Evolutionary conservation across 92 coral and sea anemone species (phyloP).

Genomic region (Parazoanthus atlanticus): DNA sequence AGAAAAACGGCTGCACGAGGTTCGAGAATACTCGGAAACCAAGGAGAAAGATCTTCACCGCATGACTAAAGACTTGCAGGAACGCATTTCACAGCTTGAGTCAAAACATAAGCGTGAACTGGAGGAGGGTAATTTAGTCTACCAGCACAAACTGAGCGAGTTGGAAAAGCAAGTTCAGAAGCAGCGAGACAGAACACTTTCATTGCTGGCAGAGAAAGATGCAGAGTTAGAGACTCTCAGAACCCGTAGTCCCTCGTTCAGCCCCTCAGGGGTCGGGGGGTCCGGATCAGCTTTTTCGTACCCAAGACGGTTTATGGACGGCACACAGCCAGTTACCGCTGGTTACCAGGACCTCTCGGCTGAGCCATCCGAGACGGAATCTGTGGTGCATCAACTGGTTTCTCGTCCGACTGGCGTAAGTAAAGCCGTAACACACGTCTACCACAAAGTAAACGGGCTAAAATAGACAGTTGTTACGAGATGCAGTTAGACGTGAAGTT

Average conservation of each 20-base stretch:
- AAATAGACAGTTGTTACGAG: no score
- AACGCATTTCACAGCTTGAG: slow-evolving; percentile 57
- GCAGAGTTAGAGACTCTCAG: slow-evolving; percentile 84
- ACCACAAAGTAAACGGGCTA: no score
- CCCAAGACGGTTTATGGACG: slow-evolving; percentile 74
- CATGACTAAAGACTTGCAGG: slow-evolving; percentile 55
- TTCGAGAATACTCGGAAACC: slow-evolving; percentile 58
- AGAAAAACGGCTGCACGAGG: slow-evolving; percentile 72
- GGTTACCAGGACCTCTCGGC: slow-evolving; percentile 55
- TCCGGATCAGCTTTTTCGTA: slow-evolving; percentile 61
- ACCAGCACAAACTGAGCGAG: slow-evolving; percentile 85
- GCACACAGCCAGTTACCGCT: slow-evolving; percentile 54
- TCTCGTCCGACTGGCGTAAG: slow-evolving; percentile 86
- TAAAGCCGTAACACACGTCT: neutral
- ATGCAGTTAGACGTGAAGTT: no score
- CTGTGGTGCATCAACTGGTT: slow-evolving; percentile 86
- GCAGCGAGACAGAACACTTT: slow-evolving; percentile 89
- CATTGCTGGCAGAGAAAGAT: slow-evolving; percentile 91
- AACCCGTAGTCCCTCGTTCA: slow-evolving; percentile 64
- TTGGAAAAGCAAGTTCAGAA: slow-evolving; percentile 93
- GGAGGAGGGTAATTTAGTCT: slow-evolving; percentile 65
- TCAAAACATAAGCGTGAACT: slow-evolving; percentile 63
- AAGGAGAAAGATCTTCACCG: slow-evolving; percentile 66
- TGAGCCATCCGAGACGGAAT: slow-evolving; percentile 70
- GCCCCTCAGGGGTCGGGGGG: slow-evolving; percentile 68